Evolutionary conservation across 2,113 vertebrate species (phyloP).

Genomic region (Cervus canadensis): DNA sequence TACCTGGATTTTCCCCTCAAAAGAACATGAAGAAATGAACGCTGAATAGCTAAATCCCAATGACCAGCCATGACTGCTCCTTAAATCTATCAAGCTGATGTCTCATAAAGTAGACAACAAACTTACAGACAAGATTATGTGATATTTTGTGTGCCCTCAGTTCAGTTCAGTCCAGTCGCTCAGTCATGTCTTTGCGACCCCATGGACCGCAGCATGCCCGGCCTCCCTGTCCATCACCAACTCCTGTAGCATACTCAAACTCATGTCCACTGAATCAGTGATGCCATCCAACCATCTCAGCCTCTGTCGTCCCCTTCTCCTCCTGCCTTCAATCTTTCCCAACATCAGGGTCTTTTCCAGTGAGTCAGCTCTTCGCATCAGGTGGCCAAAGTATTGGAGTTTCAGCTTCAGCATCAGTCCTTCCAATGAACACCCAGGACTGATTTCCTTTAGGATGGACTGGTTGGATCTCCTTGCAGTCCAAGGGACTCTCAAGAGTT

Average conservation of each 20-base stretch:
- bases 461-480: neutral
- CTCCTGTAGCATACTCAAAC: neutral
- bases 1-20: neutral
- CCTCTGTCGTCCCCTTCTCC: neutral
- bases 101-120: neutral
- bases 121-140: neutral
- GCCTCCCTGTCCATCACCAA: neutral
- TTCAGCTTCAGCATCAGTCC: neutral
- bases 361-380: neutral
- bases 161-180: neutral
- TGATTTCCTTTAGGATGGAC: neutral
- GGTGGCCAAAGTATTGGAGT: neutral
- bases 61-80: neutral
- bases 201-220: rapidly evolving
- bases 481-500: neutral
- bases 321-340: neutral
- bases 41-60: neutral
- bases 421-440: neutral
- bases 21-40: neutral
- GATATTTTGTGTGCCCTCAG: neutral
- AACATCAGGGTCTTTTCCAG: neutral
- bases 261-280: rapidly evolving
- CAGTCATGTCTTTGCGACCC: neutral
- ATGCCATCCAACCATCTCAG: neutral
- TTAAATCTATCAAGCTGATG: neutral